These are phyloP conservation scores for Pseudomyrmex sp. DNA, from an alignment of 1,140 invertebrate genomes.

Conservation along the genomic window DNA sequence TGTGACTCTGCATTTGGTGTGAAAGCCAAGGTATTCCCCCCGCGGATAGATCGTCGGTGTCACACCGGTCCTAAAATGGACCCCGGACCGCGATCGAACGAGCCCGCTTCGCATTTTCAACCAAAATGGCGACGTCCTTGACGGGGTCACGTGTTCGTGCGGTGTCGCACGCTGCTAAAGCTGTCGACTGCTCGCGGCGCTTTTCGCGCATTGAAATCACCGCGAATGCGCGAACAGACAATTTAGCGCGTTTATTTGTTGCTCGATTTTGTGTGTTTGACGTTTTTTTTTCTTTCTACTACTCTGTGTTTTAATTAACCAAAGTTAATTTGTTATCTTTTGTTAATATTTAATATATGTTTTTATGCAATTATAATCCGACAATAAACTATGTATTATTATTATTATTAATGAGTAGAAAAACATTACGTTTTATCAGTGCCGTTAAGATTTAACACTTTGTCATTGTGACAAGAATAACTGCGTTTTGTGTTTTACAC, in stretches of 20 bases:
- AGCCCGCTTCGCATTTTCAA: slow-evolving; percentile 68
- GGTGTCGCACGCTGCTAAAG: slow-evolving; percentile 17
- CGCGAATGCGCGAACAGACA: slow-evolving; percentile 17
- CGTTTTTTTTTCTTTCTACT: too few relatives aligned
- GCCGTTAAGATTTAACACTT: too few relatives aligned
- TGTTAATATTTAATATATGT: too few relatives aligned
- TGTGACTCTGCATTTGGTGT: slow-evolving; percentile 33
- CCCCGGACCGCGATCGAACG: slow-evolving; percentile 13
- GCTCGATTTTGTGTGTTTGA: too few relatives aligned
- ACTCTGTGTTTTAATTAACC: too few relatives aligned
- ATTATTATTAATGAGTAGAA: too few relatives aligned
- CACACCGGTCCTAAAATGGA: slow-evolving; percentile 43
- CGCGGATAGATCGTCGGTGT: slow-evolving; percentile 32
- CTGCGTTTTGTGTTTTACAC: neutral
- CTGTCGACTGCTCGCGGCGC: slow-evolving; percentile 40
- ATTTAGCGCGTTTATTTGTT: slow-evolving; percentile 52
- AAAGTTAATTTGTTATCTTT: neutral
- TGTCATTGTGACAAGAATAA: neutral
- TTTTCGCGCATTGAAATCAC: slow-evolving; percentile 73
- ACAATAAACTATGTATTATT: too few relatives aligned
- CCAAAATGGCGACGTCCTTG: slow-evolving; percentile 82
- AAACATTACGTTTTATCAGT: too few relatives aligned
- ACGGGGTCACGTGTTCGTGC: slow-evolving; percentile 78
- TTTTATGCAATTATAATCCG: too few relatives aligned
- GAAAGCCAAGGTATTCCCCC: slow-evolving; percentile 38